Evolutionary conservation across 2,888 invertebrate genomes (phyloP), one percentile per base, ranked within the genome.

Genomic region (Sycophila texana): DNA sequence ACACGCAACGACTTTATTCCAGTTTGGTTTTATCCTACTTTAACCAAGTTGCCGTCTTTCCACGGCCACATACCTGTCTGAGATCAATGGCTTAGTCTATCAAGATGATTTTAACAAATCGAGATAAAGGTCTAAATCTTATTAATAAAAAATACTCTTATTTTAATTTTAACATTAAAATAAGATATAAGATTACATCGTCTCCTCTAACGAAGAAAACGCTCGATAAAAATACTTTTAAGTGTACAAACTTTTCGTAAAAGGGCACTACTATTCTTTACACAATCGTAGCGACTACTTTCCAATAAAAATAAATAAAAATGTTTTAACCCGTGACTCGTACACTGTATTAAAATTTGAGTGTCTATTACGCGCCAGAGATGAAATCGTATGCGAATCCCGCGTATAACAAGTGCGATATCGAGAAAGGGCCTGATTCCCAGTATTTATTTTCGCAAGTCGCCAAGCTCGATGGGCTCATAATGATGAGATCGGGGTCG

Each of bases 401-500:
- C 39, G 39, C 39, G 39, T 39, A n/a, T n/a, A 39, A 39, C 39
- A 39, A 39, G 39, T 39, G 39, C 39, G 39, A 39, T 39, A 39
- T 39, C 5, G 39, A 39, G 39, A 39, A 39, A 39, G 39, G 39
- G 39, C 7, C 39, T 39, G 47, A 60, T 72, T 75, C 75, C 10
- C 57, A 47, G 74, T 79, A 74, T 65, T 75, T 76, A 58, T 74
- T 72, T 74, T 67, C 60, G 53, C 51, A 53, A 67, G 22, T 22
- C 47, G 49, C 30, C 10, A 0, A 4, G 13, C 4, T 16, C 67
- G 72, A 72, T 72, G 26, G 55, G 60, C 73, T 77, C 77, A 70
- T 80, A 81, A 81, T 51, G 78, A 81, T 78, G 77, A 78, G 77
- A 81, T 79, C 79, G 72, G 39, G 18, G 18, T 14, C 51, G 63